Conservation (phyloP, 2,888 invertebrate species). For the Eremobia ochroleuca region DNA sequence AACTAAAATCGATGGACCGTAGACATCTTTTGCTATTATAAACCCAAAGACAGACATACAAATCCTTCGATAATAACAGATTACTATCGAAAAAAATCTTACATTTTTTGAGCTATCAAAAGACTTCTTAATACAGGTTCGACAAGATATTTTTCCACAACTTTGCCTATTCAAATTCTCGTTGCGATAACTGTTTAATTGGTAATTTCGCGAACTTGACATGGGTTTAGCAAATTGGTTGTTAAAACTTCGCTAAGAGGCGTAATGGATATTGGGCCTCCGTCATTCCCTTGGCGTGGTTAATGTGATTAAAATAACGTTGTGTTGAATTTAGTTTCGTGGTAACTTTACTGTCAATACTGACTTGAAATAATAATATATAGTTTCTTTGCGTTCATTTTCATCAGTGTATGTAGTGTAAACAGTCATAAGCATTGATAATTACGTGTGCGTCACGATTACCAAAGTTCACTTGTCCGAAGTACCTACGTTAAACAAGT, state of each 20-base stretch:
- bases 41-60: too few species aligned
- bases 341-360: neutral
- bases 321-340: conserved; percentile 22
- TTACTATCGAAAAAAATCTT: too few species aligned
- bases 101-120: neutral
- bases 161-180: conserved; percentile 39
- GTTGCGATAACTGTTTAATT: conserved; percentile 62
- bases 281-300: conserved; percentile 36
- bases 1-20: too few species aligned
- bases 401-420: neutral
- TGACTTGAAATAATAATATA: neutral
- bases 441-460: neutral
- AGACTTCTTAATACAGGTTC: neutral
- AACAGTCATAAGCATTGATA: neutral
- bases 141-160: conserved; percentile 28
- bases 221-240: conserved; percentile 73
- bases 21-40: too few species aligned
- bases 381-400: neutral
- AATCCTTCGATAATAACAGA: neutral
- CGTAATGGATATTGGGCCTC: conserved; percentile 56
- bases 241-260: conserved; percentile 70
- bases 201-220: conserved; percentile 69
- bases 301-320: conserved; percentile 52
- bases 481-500: neutral
- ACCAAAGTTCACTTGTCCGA: neutral